Evolutionary conservation across 2,797 vertebrate species (phyloP).

Genomic region (Pangasius djambal): DNA sequence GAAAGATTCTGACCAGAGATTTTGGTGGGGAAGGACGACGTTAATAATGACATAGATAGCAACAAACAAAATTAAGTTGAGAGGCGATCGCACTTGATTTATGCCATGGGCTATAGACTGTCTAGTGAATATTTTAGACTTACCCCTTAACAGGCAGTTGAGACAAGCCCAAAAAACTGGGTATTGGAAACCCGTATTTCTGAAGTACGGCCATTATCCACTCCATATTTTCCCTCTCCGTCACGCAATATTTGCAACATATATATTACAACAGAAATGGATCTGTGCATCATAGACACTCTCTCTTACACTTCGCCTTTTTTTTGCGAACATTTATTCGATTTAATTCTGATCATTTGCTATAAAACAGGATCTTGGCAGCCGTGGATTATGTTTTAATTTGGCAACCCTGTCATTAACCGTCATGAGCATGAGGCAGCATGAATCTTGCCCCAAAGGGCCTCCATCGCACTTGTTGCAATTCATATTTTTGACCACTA

Average conservation of each 20-base stretch:
- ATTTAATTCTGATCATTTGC: background rate
- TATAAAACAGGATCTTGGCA: background rate
- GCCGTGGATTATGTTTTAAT: background rate
- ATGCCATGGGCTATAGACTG: no score
- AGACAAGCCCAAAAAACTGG: no score
- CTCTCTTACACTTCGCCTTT: background rate
- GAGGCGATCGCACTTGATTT: no score
- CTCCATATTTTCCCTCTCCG: background rate
- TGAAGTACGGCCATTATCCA: background rate
- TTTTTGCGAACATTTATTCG: background rate
- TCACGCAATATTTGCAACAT: background rate
- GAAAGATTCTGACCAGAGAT: no score
- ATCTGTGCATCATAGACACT: background rate
- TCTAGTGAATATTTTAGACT: no score
- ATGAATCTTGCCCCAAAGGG: background rate
- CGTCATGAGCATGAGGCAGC: background rate
- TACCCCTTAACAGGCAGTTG: no score
- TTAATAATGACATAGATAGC: no score
- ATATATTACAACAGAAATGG: background rate
- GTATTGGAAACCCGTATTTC: no score
- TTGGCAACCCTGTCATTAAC: background rate
- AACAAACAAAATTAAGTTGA: no score
- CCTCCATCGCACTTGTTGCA: background rate
- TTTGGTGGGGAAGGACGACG: no score
- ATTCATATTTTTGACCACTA: background rate